phyloP scores from a whole-genome alignment of 2,113 vertebrate species.

The Pterocles orientalis region DNA sequence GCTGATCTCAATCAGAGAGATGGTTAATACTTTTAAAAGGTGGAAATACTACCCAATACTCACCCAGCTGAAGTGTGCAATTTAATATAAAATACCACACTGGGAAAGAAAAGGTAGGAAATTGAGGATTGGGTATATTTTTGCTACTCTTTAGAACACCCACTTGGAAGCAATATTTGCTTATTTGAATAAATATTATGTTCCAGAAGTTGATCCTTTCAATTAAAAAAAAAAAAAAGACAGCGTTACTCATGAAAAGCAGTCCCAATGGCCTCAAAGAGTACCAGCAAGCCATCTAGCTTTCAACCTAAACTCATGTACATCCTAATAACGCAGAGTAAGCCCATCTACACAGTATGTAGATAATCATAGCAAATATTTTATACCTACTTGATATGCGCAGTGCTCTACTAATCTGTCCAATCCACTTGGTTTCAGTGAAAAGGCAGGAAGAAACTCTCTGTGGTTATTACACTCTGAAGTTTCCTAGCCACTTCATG shows the following conservation, averaged over 20 bases:
- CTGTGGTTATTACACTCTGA: neutral
- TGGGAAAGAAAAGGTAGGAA: neutral
- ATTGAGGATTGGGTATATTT: neutral
- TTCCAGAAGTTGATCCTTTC: neutral
- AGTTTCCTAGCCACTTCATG: neutral
- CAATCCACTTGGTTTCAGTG: neutral
- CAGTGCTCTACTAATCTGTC: neutral
- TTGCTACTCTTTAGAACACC: neutral
- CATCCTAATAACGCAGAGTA: neutral
- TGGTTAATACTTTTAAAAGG: neutral
- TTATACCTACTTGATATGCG: neutral
- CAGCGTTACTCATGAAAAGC: neutral
- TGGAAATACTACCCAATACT: neutral
- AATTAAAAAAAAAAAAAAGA: neutral
- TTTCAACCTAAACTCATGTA: neutral
- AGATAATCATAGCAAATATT: neutral
- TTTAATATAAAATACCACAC: neutral
- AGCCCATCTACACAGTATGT: neutral
- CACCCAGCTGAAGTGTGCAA: neutral
- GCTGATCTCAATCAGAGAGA: neutral
- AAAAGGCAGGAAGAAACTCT: neutral
- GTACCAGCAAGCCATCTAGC: neutral
- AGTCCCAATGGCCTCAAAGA: neutral
- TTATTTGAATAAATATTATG: neutral
- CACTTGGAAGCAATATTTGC: neutral